A percentile compares a stretch with the other conserved stretches of the same genome.
Evolutionary conservation across 2,113 vertebrate species (phyloP).

Genomic region (Orycteropus afer): DNA sequence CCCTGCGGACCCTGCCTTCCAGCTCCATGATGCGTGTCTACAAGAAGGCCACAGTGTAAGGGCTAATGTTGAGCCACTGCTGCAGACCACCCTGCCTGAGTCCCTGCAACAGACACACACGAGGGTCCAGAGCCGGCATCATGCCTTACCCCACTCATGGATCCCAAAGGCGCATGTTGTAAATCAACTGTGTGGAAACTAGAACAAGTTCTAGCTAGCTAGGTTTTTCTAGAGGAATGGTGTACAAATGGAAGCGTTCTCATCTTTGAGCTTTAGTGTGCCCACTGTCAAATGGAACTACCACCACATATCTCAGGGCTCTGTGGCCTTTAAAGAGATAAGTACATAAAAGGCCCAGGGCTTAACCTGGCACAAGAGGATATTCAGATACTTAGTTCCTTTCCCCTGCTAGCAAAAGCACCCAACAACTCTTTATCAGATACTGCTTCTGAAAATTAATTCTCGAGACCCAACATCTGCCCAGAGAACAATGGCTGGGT

Average conservation of each 20-base stretch:
- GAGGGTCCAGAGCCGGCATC: fast-evolving
- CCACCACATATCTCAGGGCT: too few species aligned
- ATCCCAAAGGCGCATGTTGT: neutral
- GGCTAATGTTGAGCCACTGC: fast-evolving
- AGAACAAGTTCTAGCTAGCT: too few species aligned
- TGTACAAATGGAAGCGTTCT: neutral
- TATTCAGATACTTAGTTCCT: neutral
- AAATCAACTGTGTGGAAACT: neutral
- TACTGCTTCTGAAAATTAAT: neutral
- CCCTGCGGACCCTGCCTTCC: conserved; percentile 90
- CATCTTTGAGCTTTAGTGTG: neutral
- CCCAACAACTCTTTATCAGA: neutral
- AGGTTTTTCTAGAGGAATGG: neutral
- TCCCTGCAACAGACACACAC: neutral
- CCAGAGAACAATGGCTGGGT: neutral
- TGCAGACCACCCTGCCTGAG: fast-evolving
- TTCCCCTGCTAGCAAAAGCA: neutral
- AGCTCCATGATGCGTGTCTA: conserved; percentile 92
- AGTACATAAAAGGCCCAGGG: neutral
- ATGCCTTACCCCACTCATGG: fast-evolving
- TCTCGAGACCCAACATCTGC: neutral
- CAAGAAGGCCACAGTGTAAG: neutral
- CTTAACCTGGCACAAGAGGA: neutral
- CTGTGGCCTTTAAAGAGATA: neutral
- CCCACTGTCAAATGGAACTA: neutral